These are phyloP conservation scores for Caenorhabditis remanei DNA, from an alignment of 1,140 invertebrate genomes.

Conservation along the genomic window DNA sequence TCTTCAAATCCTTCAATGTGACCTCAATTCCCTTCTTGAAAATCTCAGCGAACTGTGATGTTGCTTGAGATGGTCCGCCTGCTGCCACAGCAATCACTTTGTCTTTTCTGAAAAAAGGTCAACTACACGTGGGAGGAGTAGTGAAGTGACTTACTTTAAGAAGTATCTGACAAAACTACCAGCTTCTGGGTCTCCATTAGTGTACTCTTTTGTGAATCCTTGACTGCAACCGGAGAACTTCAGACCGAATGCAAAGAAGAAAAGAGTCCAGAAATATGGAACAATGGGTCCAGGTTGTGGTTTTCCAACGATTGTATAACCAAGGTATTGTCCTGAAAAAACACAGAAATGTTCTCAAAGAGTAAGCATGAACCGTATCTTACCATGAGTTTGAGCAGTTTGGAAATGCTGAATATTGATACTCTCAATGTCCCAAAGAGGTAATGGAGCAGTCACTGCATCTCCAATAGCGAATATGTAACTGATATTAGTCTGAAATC, in stretches of 20 bases:
- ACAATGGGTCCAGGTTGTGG: slow-evolving; percentile 57
- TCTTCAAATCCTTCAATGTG: slow-evolving; percentile 58
- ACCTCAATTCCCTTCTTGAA: slow-evolving; percentile 57
- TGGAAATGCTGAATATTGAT: slow-evolving; percentile 66
- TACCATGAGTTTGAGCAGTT: slow-evolving; percentile 62
- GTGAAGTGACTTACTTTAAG: slow-evolving; percentile 50
- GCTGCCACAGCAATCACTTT: slow-evolving; percentile 55
- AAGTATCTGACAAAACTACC: slow-evolving; percentile 59
- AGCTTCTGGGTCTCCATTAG: slow-evolving; percentile 55
- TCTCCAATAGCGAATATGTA: slow-evolving; percentile 61
- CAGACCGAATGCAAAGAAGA: slow-evolving; percentile 62
- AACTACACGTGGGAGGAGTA: neutral
- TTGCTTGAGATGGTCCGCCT: slow-evolving; percentile 11
- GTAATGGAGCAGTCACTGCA: slow-evolving; percentile 57
- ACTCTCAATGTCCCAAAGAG: slow-evolving; percentile 58
- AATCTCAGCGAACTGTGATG: slow-evolving; percentile 58
- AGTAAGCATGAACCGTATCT: neutral
- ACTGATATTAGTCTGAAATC: slow-evolving; percentile 46
- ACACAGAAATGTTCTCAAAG: neutral
- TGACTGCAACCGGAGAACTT: slow-evolving; percentile 55
- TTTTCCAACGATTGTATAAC: slow-evolving; percentile 62
- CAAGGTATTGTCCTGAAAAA: slow-evolving; percentile 60
- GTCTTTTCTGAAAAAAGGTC: slow-evolving; percentile 50
- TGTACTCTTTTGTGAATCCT: slow-evolving; percentile 48
- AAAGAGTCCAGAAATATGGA: slow-evolving; percentile 63